Base-by-base conservation (phyloP, 2,113 vertebrate species). In the Cepphus grylle region DNA sequence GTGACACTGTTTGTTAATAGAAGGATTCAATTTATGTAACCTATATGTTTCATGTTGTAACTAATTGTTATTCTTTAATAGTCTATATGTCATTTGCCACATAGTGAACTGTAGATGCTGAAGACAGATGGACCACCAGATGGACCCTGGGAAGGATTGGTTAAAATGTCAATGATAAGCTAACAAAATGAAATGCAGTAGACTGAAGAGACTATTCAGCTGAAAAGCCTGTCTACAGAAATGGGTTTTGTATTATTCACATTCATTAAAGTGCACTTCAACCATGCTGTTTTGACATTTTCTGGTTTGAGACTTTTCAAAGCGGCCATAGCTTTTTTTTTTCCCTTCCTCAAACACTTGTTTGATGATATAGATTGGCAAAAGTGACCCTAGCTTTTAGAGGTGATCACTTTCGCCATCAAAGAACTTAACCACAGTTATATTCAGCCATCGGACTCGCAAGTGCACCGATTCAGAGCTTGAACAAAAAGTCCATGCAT, bases 61-160 rank as follows among this genome's bases (percentile, higher is more conserved):
- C 47, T 95, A 94, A 94, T 94, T 96, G 91, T 95, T 96, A 74
- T 92, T 72, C 90, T 94, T 96, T 91, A 88, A 87, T 93, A 96
- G 62, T 79, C 83, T 97, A 30, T 91, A 97, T 8, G 69, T 97
- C 94, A 95, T 94, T 98, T 82, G 82, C 88, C 93, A 97, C 84
- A 93, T 43, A 96, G 62, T 94, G 80, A 90, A 92, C 95, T 94
- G 86, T 97, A 85, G 89, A 95, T 94, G 80, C 81, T 94, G 71
- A 96, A 97, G 97, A 98, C 98, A 98, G 98, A 98, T 98, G 98
- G 98, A 93, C 85, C 82, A 91, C 81, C 98, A 98, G 97, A 98
- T 98, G 98, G 97, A 97, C 92, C 78, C 71, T 81, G 82, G 76
- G 93, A 96, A 97, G 89, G 95, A 94, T 88, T 96, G 96, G 96